Base-by-base conservation (phyloP, 2,113 vertebrate genomes). In the Menura novaehollandiae region DNA sequence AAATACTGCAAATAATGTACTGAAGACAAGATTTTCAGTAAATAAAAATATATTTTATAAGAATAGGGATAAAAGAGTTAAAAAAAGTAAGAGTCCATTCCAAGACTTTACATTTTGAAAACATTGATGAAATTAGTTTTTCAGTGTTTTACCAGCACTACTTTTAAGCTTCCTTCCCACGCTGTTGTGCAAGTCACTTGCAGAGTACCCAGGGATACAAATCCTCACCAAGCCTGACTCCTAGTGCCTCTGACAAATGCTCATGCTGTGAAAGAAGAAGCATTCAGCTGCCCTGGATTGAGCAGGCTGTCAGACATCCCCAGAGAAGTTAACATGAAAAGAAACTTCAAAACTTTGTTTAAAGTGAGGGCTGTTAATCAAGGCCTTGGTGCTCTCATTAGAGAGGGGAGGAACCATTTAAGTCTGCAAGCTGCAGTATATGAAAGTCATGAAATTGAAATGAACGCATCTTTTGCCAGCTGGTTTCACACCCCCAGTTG, bases 401-500 rank as follows among this genome's bases (percentile, higher is more conserved):
- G 86, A 84, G 88, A 87, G 52, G 56, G 44, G 64, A 88, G 73
- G 80, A 95, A 84, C 88, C 83, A 89, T 84, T 94, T 87, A 64
- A 94, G 66, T 89, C 18, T 5, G 83, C 85, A 92, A 95, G 52
- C 56, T 89, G 80, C 86, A 75, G 88, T 82, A 39, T 87, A n/a
- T 78, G 92, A 90, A 94, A 94, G 83, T 92, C 83, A 75, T 96
- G 96, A 96, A 96, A 96, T 86, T 41, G 7, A 95, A 96, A 93
- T 69, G 88, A 95, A 75, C 0, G 41, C 93, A 95, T 96, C 80
- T 93, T 96, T 96, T 97, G 73, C 96, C 96, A 97, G 96, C 95
- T 96, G 96, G 96, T 97, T 96, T 97, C 88, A 96, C 96, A 96
- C 96, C 96, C 93, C 96, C 96, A 95, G 93, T 94, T 97, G 96